Evolutionary conservation across 2,888 invertebrate species (phyloP), one percentile per base, ranked within the genome.

Genomic region (Eupeodes luniger): DNA sequence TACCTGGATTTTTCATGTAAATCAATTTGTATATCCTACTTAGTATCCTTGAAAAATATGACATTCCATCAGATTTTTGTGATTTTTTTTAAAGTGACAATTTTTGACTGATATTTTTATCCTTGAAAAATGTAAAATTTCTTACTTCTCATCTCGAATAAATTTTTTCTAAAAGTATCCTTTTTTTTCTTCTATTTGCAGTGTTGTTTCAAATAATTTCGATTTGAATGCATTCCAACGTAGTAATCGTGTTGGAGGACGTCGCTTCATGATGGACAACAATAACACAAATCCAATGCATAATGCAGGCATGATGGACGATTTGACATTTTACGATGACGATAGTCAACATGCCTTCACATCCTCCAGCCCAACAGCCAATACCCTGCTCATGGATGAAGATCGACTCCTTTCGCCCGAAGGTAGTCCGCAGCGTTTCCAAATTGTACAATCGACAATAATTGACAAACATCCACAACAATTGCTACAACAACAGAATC

Each of bases 131-230:
- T 27, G 27, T 40, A 40, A 40, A 27, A 27, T 27, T 27, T 40
- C 9, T 40, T n/a, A n/a, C 51, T 5, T 16, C n/a, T 6, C 1
- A 0, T 16, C 4, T 7, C n/a, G 4, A 51, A 12, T n/a, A 27
- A 0, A 47, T 2, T 40, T 11, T 36, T 16, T 53, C 27, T 85
- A 76, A 81, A 66, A 1, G 40, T 10, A n/a, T 47, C 19, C 51
- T 16, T 62, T 51, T 19, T 19, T 81, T 81, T 85, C 61, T 91
- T 9, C 91, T 94, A 2, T 67, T 91, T 91, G 5, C 94, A 95
- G 95, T 90, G 92, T 95, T 85, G 94, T 95, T 89, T 94, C 95
- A 0, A 94, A 94, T 66, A 94, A 92, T 91, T 95, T 95, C 93
- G 94, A 92, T 85, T 94, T 95, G 36, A 94, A 94, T 92, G 94